Percentiles rank a stretch among this genome's conserved stretches.
Evolutionary conservation across 2,888 invertebrate species (phyloP).

Genomic region (Onthophagus sagittarius): DNA sequence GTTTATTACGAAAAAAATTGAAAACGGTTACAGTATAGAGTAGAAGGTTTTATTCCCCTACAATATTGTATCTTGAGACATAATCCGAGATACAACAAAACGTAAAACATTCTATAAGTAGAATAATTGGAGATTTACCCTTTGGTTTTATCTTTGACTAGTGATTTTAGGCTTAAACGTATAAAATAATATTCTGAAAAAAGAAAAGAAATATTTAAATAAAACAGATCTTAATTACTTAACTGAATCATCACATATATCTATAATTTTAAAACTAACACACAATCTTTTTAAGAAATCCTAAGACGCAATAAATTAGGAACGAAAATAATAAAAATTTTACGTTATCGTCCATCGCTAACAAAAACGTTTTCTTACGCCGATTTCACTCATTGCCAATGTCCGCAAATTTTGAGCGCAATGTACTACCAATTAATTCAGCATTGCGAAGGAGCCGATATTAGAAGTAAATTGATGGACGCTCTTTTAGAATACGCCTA

Average conservation of each 20-base stretch:
- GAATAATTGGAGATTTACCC: too few species aligned
- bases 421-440: constrained; percentile 58
- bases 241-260: background rate
- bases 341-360: constrained; percentile 38
- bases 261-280: background rate
- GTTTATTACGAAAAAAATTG: too few species aligned
- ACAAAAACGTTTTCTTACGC: constrained; percentile 49
- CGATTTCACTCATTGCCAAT: constrained; percentile 57
- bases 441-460: constrained; percentile 60
- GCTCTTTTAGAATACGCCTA: constrained; percentile 58
- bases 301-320: constrained; percentile 21
- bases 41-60: too few species aligned
- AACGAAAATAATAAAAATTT: constrained; percentile 29
- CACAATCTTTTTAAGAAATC: constrained; percentile 8
- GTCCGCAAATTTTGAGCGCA: constrained; percentile 54
- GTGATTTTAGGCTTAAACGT: too few species aligned
- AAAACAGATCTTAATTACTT: too few species aligned
- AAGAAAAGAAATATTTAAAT: too few species aligned
- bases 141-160: too few species aligned
- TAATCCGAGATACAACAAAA: too few species aligned
- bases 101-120: too few species aligned
- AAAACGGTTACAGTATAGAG: too few species aligned
- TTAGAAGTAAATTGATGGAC: constrained; percentile 51
- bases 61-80: too few species aligned
- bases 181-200: too few species aligned